Conservation (phyloP, 2,888 invertebrate species). For the Dendrolimus houi region DNA sequence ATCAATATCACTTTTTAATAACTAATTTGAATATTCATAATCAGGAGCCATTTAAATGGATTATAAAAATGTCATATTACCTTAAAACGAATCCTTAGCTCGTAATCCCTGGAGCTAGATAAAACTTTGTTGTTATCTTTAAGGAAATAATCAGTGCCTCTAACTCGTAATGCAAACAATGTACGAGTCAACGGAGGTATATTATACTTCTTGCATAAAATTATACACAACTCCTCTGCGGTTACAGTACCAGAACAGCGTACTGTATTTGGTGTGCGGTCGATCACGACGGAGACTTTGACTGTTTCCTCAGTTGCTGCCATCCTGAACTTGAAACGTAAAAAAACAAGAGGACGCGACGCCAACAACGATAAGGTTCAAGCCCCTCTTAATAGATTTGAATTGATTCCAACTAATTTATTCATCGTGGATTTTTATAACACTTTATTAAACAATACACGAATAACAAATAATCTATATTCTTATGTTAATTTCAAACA, state of each 20-base stretch:
- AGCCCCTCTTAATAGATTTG: conserved; percentile 31
- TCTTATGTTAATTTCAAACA: neutral
- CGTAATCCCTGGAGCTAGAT: conserved; percentile 75
- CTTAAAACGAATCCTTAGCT: conserved; percentile 89
- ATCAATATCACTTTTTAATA: neutral
- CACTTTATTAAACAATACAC: neutral
- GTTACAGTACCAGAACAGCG: conserved; percentile 59
- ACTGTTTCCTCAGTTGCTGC: conserved; percentile 59
- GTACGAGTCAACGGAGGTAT: conserved; percentile 87
- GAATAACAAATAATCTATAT: neutral
- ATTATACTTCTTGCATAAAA: conserved; percentile 81
- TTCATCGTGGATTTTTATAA: neutral
- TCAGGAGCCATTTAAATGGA: too few relatives aligned
- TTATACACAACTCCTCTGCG: conserved; percentile 83
- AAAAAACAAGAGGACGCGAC: conserved; percentile 45
- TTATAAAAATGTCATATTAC: conserved; percentile 33
- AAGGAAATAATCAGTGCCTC: conserved; percentile 80
- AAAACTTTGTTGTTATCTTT: conserved; percentile 75
- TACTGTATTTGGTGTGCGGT: conserved; percentile 50
- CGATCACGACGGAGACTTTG: conserved; percentile 60
- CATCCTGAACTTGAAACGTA: conserved; percentile 58
- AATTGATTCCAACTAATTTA: neutral
- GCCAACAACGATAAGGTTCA: conserved; percentile 43
- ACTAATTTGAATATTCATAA: too few relatives aligned
- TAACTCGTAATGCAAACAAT: conserved; percentile 84